These are phyloP conservation scores for Meiosimyza decipiens DNA, from an alignment of 2,888 invertebrate species.

Conservation along the genomic window DNA sequence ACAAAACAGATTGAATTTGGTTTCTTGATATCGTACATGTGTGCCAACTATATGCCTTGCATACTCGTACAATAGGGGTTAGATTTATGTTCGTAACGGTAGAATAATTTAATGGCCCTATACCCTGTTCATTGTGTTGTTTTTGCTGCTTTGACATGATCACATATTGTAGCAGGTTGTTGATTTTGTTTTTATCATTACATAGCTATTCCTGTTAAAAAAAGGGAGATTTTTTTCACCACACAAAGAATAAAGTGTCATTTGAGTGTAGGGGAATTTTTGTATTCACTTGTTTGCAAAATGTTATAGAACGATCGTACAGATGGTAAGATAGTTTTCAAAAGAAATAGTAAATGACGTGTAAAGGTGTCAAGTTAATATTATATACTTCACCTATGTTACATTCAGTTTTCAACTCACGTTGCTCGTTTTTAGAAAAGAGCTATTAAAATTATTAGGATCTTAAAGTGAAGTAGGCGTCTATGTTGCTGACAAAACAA, in stretches of 20 bases:
- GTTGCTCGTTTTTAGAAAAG: too few relatives aligned
- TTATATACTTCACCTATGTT: too few relatives aligned
- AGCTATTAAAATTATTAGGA: too few relatives aligned
- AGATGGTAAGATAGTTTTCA: too few relatives aligned
- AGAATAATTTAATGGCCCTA: conserved; percentile 31
- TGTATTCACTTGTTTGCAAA: conserved; percentile 11
- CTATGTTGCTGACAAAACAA: too few relatives aligned
- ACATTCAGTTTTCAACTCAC: too few relatives aligned
- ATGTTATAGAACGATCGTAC: not conserved
- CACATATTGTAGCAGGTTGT: conserved; percentile 41
- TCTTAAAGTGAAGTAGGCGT: too few relatives aligned
- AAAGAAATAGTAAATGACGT: too few relatives aligned
- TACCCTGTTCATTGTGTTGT: conserved; percentile 4
- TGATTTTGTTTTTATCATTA: conserved; percentile 22
- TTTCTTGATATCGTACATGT: conserved; percentile 6
- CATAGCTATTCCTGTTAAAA: not conserved
- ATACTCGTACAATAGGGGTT: conserved; percentile 32
- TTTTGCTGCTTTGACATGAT: conserved; percentile 32
- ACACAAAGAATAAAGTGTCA: not conserved
- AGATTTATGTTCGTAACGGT: conserved; percentile 34
- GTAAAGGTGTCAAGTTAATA: too few relatives aligned
- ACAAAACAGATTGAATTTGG: conserved; percentile 36
- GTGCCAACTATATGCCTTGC: not conserved
- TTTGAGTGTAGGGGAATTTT: not conserved
- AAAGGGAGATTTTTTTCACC: not conserved